Base-by-base conservation (phyloP, 2,797 vertebrate genomes). In the Chanos chanos region DNA sequence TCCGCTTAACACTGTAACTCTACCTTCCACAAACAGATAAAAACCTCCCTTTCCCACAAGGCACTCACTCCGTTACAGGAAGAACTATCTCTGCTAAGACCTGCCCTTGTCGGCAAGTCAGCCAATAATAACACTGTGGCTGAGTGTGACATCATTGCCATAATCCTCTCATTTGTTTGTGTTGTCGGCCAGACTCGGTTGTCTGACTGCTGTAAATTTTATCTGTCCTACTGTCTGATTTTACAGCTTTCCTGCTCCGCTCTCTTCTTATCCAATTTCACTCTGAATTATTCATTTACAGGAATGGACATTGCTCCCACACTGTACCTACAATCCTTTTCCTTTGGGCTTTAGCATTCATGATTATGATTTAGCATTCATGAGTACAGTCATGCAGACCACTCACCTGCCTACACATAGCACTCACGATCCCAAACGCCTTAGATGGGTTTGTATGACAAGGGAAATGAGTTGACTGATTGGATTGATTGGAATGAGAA, bases 111-210 rank as follows among this genome's bases (percentile, higher is more conserved):
- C 72, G 72, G 62, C 55, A 71, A 79, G 57, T 69, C 21, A 52
- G 78, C 73, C 75, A 81, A 58, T 76, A 48, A 64, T 67, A 78
- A 77, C 75, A 73, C 43, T 33, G 68, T 75, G 74, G 81, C 77
- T 81, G 71, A 79, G 22, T 9, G 70, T 70, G 67, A 76, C 70
- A 69, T 82, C 74, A 74, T 34, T 33, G 45, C 40, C 19, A 54
- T 55, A 62, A 66, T 73, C 72, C 27, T 40, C 28, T 58, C 47
- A 69, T 40, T 75, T 47, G 53, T 52, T 78, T 65, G 34, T 62
- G 65, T 67, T 59, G 59, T 58, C 61, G 74, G 66, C 55, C 73
- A 40, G 66, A 63, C 74, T 45, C 66, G 44, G 65, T 48, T 57
- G 66, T 75, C 65, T 45, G 19, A 73, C 40, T 61, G 56, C 67